A percentile compares a stretch with the other conserved stretches of the same genome.
Evolutionary conservation across 2,888 invertebrate genomes (phyloP).

Genomic region (Ramazzottius varieornatus): DNA sequence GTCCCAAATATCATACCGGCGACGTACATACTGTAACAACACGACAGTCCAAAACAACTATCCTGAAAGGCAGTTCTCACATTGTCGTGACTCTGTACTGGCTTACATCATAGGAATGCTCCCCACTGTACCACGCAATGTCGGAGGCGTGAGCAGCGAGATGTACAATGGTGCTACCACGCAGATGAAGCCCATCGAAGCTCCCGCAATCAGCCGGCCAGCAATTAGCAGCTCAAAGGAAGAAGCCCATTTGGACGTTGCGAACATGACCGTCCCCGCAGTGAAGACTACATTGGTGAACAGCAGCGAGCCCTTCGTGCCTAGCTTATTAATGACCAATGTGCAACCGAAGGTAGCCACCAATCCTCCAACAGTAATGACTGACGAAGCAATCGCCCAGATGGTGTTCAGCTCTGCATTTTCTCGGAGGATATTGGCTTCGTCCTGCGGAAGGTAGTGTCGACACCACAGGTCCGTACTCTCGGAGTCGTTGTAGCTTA

Average conservation of each 20-base stretch:
- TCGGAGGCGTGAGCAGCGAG: background rate
- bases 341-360: background rate
- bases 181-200: background rate
- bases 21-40: no score
- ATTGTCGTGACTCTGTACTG: no score
- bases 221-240: background rate
- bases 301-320: background rate
- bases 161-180: background rate
- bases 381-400: background rate
- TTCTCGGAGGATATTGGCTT: background rate
- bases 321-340: background rate
- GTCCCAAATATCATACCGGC: no score
- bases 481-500: no score
- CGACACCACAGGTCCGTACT: no score
- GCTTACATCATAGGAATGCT: background rate
- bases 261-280: background rate
- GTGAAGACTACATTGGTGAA: background rate
- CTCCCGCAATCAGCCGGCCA: background rate
- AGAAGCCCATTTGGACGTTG: background rate
- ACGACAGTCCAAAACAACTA: no score
- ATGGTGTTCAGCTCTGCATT: background rate
- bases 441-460: background rate
- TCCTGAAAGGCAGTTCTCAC: no score
- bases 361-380: background rate
- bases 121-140: background rate